Evolutionary conservation across 92 coral and sea anemone species (phyloP).

Genomic region (Porites evermanni): DNA sequence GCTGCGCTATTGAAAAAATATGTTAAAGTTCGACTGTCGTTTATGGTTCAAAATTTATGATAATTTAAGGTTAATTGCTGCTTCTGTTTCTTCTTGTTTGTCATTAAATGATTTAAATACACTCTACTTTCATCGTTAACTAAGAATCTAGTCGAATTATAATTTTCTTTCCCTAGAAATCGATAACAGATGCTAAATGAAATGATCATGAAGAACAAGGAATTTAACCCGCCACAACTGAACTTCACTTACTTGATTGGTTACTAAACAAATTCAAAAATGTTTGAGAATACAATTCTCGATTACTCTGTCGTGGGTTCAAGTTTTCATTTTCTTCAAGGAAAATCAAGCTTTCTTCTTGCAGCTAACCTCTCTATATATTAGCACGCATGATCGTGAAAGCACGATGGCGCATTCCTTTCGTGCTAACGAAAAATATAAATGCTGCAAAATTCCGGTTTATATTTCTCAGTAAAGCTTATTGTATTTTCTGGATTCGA

Average conservation of each 20-base stretch:
- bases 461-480: background rate
- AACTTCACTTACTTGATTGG: background rate
- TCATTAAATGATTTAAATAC: background rate
- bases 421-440: conserved; percentile 16
- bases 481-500: background rate
- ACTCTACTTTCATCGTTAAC: background rate
- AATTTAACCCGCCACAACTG: background rate
- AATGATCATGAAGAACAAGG: background rate
- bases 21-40: conserved; percentile 2
- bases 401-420: conserved; percentile 33
- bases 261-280: background rate
- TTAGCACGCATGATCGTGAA: background rate
- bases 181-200: conserved; percentile 13
- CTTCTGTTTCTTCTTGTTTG: background rate
- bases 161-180: background rate
- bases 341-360: background rate
- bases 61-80: background rate
- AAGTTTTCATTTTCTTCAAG: background rate
- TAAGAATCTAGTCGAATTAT: background rate
- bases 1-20: background rate
- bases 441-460: background rate
- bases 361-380: background rate
- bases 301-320: background rate
- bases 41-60: background rate
- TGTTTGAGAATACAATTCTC: background rate